These are phyloP conservation scores for Cheilosia impressa DNA, from an alignment of 2,888 invertebrate species.

Conservation along the genomic window DNA sequence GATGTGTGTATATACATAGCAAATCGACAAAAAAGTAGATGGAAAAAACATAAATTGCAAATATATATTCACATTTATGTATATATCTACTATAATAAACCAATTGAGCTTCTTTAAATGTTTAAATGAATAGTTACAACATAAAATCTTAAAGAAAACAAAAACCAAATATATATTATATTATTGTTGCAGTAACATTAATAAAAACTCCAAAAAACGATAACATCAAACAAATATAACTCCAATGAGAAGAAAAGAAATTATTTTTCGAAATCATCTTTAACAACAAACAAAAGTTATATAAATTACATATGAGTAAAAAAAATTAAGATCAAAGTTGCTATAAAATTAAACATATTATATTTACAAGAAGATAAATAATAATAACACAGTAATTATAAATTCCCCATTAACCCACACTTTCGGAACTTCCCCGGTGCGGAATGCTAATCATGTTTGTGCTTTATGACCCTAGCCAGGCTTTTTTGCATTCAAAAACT, in stretches of 20 bases:
- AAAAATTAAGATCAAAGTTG: slow-evolving; percentile 43
- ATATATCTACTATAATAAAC: slow-evolving; percentile 38
- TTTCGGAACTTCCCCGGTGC: background rate
- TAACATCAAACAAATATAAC: slow-evolving; percentile 18
- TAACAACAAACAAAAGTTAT: slow-evolving; percentile 42
- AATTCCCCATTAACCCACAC: slow-evolving; percentile 3
- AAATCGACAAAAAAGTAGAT: slow-evolving; percentile 15
- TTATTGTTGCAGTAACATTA: slow-evolving; percentile 40
- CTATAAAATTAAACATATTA: slow-evolving; percentile 36
- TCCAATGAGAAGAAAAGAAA: slow-evolving; percentile 32
- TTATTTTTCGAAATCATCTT: slow-evolving; percentile 64
- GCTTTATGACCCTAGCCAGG: slow-evolving; percentile 14
- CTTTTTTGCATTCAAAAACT: slow-evolving; percentile 16
- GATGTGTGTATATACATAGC: slow-evolving; percentile 37
- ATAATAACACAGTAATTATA: background rate
- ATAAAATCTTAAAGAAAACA: slow-evolving; percentile 1
- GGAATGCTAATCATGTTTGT: slow-evolving; percentile 19
- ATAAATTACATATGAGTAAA: slow-evolving; percentile 14
- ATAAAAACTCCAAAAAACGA: slow-evolving; percentile 16
- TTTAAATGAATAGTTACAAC: slow-evolving; percentile 37
- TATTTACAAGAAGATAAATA: slow-evolving; percentile 33
- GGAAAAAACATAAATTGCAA: slow-evolving; percentile 1
- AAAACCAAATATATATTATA: slow-evolving; percentile 13
- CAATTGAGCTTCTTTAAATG: slow-evolving; percentile 67
- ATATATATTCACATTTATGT: slow-evolving; percentile 56